A percentile compares a stretch with the other conserved stretches of the same genome.
phyloP scores from a whole-genome alignment of 2,113 vertebrate species.

The pig (Sus scrofa) region T2T-Sscrofa CM000824.6:67912001-67912500 shows the following conservation, averaged over 20 bases:
- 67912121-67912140: background rate
- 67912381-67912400: background rate
- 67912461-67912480: background rate
- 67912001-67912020: background rate
- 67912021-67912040: background rate
- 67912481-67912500: rapidly evolving
- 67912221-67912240: background rate
- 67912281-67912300: background rate
- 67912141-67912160: background rate
- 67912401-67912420: background rate
- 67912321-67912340: background rate
- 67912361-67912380: background rate
- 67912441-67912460: no score
- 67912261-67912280: background rate
- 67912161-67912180: background rate
- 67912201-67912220: no score
- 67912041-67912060: background rate
- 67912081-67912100: no score
- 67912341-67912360: background rate
- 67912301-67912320: background rate
- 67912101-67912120: background rate
- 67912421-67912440: background rate
- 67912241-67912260: background rate
- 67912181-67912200: background rate
- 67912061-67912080: background rate